Evolutionary conservation across 1,140 invertebrate species (phyloP).

Genomic region (Matsumurasca onukii): DNA sequence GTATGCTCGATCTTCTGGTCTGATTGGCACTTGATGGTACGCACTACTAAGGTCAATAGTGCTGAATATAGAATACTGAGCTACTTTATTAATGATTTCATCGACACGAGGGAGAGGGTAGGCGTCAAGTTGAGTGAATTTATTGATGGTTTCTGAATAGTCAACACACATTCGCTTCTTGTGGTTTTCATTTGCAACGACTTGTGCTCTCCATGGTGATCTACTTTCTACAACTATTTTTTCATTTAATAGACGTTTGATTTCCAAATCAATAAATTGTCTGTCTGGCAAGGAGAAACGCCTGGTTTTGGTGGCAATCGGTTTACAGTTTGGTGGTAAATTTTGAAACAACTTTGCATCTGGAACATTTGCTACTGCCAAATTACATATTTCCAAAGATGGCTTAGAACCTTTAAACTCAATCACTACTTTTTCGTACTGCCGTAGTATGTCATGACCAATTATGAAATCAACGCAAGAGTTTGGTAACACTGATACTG

Average conservation of each 20-base stretch:
- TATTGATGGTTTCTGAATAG: background rate
- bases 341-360: too few species aligned
- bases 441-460: too few species aligned
- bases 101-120: background rate
- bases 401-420: too few species aligned
- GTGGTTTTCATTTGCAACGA: background rate
- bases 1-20: background rate
- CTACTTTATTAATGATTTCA: background rate
- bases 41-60: background rate
- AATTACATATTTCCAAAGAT: too few species aligned
- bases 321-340: background rate
- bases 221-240: background rate
- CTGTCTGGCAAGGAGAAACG: background rate
- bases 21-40: background rate
- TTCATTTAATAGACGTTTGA: conserved; percentile 3
- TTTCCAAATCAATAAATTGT: background rate
- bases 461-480: too few species aligned
- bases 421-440: too few species aligned
- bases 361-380: too few species aligned
- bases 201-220: conserved; percentile 7
- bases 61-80: background rate
- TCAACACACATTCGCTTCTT: background rate
- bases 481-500: too few species aligned
- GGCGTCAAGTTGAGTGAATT: background rate
- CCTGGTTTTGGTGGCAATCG: too few species aligned